Conservation (phyloP, 2,113 vertebrate genomes). For the Thalassarche chlororhynchos region DNA sequence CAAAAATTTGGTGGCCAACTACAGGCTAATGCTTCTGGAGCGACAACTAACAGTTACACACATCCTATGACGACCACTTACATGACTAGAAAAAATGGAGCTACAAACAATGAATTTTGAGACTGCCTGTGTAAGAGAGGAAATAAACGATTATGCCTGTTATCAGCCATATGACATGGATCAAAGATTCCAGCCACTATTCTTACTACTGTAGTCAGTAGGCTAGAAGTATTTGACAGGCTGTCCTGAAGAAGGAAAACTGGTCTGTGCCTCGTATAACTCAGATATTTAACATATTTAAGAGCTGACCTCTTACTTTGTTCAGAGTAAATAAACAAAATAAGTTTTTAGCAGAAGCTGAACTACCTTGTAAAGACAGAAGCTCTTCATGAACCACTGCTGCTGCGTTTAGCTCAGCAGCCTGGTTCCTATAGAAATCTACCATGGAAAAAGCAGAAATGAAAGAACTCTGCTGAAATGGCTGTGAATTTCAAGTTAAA, state of each 20-base stretch:
- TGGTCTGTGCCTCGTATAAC: not conserved
- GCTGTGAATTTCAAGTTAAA: not conserved
- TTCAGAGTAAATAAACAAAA: not conserved
- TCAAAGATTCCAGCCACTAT: not conserved
- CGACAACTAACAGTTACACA: not conserved
- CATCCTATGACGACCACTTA: not conserved
- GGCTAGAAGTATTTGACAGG: not conserved
- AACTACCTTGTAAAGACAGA: not conserved
- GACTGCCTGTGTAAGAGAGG: not conserved
- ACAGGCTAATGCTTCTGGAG: not conserved
- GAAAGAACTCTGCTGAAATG: not conserved
- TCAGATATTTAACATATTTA: not conserved
- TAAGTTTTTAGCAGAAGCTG: not conserved
- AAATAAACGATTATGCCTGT: not conserved
- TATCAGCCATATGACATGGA: not conserved
- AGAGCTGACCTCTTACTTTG: not conserved
- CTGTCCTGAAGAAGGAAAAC: not conserved
- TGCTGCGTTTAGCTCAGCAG: not conserved
- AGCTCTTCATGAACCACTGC: not conserved
- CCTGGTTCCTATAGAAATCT: not conserved
- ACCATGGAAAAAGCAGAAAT: not conserved
- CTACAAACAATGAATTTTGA: not conserved
- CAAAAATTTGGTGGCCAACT: not conserved
- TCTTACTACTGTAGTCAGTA: not conserved
- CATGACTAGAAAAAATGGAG: not conserved